Evolutionary conservation across 1,140 invertebrate species (phyloP).

Genomic region (Drosophila yakuba): DNA sequence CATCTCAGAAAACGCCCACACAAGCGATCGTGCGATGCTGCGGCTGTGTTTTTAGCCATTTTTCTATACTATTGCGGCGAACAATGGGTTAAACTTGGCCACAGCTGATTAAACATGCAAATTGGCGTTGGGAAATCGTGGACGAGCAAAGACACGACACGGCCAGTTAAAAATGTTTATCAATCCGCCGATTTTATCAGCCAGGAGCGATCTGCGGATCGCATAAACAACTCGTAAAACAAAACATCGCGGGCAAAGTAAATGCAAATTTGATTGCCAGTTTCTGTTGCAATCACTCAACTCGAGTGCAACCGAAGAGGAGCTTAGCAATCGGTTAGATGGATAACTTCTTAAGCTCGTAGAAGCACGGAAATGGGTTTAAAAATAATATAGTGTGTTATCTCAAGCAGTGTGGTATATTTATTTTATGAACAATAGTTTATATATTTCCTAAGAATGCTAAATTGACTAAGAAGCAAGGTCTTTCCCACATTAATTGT

Average conservation of each 20-base stretch:
- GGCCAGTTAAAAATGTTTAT: constrained; percentile 71
- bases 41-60: constrained; percentile 23
- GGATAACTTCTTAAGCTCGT: constrained; percentile 3
- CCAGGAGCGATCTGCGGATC: constrained; percentile 42
- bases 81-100: constrained; percentile 70
- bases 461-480: no score
- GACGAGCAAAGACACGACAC: constrained; percentile 65
- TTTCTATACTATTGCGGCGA: constrained; percentile 45
- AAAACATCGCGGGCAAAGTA: constrained; percentile 41
- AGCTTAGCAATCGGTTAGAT: not conserved
- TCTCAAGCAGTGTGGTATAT: no score
- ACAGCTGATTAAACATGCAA: constrained; percentile 80
- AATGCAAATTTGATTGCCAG: constrained; percentile 45
- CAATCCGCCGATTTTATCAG: constrained; percentile 72
- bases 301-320: constrained; percentile 12
- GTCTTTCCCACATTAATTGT: not conserved
- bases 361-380: not conserved
- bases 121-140: constrained; percentile 74
- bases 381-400: no score
- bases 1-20: constrained; percentile 57
- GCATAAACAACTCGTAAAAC: constrained; percentile 46
- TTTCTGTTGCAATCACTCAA: constrained; percentile 58
- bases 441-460: no score
- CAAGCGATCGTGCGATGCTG: constrained; percentile 18
- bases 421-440: not conserved